Conservation (phyloP, 2,113 vertebrate genomes). For the Bombycilla garrulus region DNA sequence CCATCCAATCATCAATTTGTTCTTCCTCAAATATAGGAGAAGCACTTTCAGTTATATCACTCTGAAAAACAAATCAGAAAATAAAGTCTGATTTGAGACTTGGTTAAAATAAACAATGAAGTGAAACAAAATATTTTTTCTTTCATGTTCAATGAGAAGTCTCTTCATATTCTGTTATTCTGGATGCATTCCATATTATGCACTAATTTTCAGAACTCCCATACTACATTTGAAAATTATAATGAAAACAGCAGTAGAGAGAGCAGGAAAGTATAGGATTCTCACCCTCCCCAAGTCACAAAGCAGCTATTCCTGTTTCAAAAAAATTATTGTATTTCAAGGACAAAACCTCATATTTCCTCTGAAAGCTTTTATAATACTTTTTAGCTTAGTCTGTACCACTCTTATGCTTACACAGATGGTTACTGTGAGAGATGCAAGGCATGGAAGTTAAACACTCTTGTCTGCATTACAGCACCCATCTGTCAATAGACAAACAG, state of each 20-base stretch:
- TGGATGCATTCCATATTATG: background rate
- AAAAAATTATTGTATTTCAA: background rate
- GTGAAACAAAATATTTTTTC: background rate
- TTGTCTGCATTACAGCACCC: background rate
- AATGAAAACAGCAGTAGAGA: background rate
- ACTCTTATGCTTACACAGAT: background rate
- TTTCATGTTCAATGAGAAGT: background rate
- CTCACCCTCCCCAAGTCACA: background rate
- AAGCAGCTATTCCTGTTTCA: background rate
- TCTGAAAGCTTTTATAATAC: background rate
- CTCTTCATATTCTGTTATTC: background rate
- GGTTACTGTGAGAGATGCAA: background rate
- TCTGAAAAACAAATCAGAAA: conserved; percentile 71
- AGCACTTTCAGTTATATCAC: conserved; percentile 47
- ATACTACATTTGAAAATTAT: background rate
- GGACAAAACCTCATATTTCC: background rate
- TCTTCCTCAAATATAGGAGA: conserved; percentile 52
- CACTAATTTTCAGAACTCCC: background rate
- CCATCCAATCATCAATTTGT: conserved; percentile 53
- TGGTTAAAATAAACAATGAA: background rate
- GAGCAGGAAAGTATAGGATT: background rate
- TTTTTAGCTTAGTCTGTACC: background rate
- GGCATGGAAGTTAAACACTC: background rate
- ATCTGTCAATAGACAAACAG: background rate
- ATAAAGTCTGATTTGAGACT: background rate